Conservation (phyloP, 2,888 invertebrate genomes). For the Drosophila pseudotalamancana region DNA sequence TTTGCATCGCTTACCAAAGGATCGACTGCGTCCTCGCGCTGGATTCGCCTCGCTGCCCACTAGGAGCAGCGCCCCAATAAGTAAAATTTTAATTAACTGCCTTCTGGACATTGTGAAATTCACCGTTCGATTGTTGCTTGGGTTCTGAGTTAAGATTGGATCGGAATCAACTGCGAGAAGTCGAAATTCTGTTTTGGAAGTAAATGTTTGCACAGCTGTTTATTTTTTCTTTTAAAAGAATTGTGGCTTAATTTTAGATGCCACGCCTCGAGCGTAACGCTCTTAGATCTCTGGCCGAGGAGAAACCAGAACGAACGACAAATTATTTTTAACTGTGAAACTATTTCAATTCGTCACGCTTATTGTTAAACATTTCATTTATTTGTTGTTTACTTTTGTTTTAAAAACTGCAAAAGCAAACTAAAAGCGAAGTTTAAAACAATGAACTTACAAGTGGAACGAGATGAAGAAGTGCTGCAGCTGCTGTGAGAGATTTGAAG, state of each 20-base stretch:
- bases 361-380: background rate
- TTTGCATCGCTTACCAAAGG: constrained; percentile 52
- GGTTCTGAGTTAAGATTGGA: constrained; percentile 14
- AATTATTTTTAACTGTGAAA: background rate
- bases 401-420: background rate
- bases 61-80: constrained; percentile 40
- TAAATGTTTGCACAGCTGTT: constrained; percentile 60
- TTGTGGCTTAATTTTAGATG: constrained; percentile 44
- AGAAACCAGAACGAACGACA: background rate
- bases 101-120: constrained; percentile 42
- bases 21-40: constrained; percentile 42
- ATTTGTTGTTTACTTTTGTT: background rate
- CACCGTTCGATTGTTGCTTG: background rate
- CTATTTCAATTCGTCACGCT: background rate
- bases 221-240: constrained; percentile 3
- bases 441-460: too few relatives aligned
- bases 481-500: too few relatives aligned
- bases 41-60: constrained; percentile 45
- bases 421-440: too few relatives aligned
- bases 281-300: constrained; percentile 4
- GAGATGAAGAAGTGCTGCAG: too few relatives aligned
- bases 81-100: constrained; percentile 27
- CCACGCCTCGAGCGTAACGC: constrained; percentile 16
- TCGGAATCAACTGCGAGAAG: constrained; percentile 29
- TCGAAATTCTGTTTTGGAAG: constrained; percentile 35